phyloP scores from a whole-genome alignment of 64 coral and sea anemone species.

The Orbicella faveolata region DNA sequence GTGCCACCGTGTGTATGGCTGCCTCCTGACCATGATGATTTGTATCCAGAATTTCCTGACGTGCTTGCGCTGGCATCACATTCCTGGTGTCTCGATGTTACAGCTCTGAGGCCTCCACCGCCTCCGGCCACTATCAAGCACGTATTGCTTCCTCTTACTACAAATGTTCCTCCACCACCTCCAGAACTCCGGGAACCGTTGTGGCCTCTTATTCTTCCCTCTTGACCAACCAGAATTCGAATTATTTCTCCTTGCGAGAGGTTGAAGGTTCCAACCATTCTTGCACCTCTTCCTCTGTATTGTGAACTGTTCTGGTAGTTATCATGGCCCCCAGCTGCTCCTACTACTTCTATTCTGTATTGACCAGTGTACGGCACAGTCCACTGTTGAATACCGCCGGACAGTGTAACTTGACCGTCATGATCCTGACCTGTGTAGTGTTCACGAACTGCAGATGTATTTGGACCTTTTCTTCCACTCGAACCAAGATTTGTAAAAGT shows the following conservation, averaged over 20 bases:
- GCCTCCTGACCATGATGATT: slow-evolving; percentile 9
- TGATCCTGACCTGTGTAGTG: slow-evolving; percentile 50
- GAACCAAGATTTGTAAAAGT: slow-evolving; percentile 46
- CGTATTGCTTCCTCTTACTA: neutral
- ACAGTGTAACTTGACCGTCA: slow-evolving; percentile 55
- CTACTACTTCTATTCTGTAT: slow-evolving; percentile 63
- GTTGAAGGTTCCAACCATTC: slow-evolving; percentile 51
- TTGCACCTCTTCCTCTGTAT: slow-evolving; percentile 50
- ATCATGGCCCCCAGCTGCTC: neutral
- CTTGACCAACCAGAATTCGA: slow-evolving; percentile 65
- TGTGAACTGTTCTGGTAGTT: neutral
- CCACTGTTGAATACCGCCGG: slow-evolving; percentile 40
- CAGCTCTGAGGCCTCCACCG: slow-evolving; percentile 27
- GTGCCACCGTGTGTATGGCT: slow-evolving; percentile 8
- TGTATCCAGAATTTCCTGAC: slow-evolving; percentile 45
- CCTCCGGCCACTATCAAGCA: slow-evolving; percentile 63
- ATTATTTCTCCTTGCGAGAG: slow-evolving; percentile 27
- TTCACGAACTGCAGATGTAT: neutral
- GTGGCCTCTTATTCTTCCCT: slow-evolving; percentile 15
- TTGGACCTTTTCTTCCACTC: slow-evolving; percentile 21
- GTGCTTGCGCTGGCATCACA: slow-evolving; percentile 39
- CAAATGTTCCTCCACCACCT: slow-evolving; percentile 68
- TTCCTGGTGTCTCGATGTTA: neutral
- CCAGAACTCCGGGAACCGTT: neutral
- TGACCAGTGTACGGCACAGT: slow-evolving; percentile 45